Conservation (phyloP, 2,888 invertebrate genomes). For the Coelogynopora nodosa region DNA sequence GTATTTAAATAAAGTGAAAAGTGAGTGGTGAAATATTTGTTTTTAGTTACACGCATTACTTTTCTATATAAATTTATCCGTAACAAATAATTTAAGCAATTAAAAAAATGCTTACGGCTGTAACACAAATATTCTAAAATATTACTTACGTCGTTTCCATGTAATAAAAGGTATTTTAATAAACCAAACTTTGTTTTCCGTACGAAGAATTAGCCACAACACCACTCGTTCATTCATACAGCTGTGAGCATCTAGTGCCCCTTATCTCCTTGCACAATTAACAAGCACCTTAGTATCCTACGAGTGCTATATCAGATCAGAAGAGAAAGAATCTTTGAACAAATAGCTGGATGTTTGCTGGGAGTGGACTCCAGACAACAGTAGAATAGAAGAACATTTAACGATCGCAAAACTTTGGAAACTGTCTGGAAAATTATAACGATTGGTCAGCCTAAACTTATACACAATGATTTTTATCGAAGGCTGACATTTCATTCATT, state of each 20-base stretch:
- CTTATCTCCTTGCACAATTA: background rate
- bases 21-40: no score
- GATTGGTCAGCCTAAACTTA: background rate
- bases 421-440: background rate
- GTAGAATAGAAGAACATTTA: background rate
- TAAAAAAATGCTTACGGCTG: background rate
- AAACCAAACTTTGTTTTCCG: background rate
- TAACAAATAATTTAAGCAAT: background rate
- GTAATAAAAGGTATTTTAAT: background rate
- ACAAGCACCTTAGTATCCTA: no score
- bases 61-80: no score
- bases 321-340: no score
- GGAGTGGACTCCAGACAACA: background rate
- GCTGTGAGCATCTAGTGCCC: background rate
- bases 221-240: background rate
- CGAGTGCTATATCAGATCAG: no score
- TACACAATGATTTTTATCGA: no score
- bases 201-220: background rate
- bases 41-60: no score
- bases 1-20: no score
- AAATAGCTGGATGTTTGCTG: no score
- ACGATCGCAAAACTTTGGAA: background rate
- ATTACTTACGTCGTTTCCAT: background rate
- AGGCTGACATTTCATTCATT: background rate
- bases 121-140: background rate